These are phyloP conservation scores for Phasianus colchicus DNA, from an alignment of 2,113 vertebrate species.

Conservation along the genomic window DNA sequence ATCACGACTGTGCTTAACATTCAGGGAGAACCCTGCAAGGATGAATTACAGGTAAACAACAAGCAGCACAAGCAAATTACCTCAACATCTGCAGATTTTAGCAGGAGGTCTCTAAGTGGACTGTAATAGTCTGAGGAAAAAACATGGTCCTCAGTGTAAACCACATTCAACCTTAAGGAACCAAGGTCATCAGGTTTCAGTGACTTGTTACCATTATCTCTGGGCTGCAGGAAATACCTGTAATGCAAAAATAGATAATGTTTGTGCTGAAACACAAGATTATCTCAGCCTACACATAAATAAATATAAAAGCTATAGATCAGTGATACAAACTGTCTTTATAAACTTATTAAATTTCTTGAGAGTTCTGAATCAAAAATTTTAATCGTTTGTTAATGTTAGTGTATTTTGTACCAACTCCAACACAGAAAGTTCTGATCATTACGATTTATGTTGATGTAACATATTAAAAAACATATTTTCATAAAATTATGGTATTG, in stretches of 20 bases:
- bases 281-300: neutral
- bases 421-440: neutral
- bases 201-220: constrained; percentile 92
- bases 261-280: neutral
- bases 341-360: neutral
- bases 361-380: neutral
- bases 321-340: neutral
- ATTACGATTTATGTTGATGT: neutral
- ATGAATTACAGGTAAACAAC: constrained; percentile 12
- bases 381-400: neutral
- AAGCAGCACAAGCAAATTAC: constrained; percentile 71
- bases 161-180: constrained; percentile 93
- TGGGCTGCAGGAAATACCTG: constrained; percentile 98
- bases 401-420: neutral
- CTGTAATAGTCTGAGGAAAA: constrained; percentile 93
- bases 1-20: neutral
- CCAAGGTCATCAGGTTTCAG: constrained; percentile 95
- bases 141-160: constrained; percentile 98
- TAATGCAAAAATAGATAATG: neutral
- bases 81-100: constrained; percentile 90
- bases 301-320: neutral
- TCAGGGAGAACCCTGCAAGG: neutral
- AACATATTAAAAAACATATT: neutral
- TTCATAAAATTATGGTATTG: neutral
- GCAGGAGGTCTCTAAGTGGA: constrained; percentile 89